Evolutionary conservation across 2,113 vertebrate species (phyloP).

Genomic region (Poicephalus gulielmi): DNA sequence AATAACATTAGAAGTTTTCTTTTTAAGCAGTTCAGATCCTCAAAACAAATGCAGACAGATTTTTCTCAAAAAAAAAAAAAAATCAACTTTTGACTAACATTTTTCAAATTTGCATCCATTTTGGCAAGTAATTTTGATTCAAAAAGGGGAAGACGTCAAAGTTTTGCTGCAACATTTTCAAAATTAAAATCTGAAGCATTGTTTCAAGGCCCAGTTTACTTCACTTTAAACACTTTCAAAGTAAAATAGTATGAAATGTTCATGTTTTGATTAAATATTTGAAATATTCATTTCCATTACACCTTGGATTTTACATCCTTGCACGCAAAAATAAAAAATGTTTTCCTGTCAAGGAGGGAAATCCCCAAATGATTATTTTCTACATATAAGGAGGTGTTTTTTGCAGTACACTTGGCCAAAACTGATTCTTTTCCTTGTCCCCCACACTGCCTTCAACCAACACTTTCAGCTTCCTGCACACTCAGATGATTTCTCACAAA

Average conservation of each 20-base stretch:
- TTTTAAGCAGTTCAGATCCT: not conserved
- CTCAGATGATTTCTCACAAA: not conserved
- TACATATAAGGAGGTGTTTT: not conserved
- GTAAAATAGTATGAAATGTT: not conserved
- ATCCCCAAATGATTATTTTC: not conserved
- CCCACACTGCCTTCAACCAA: fast-evolving
- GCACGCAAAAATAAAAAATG: not conserved
- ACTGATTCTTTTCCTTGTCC: not conserved
- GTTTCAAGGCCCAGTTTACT: not conserved
- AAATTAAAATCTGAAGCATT: not conserved
- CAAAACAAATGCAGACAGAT: not conserved
- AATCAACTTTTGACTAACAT: not conserved
- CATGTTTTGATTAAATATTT: not conserved
- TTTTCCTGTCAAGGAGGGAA: not conserved
- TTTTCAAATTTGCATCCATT: not conserved
- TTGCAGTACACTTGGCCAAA: not conserved
- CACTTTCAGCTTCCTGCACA: not conserved
- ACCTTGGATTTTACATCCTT: not conserved
- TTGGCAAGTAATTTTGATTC: not conserved
- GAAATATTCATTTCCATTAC: not conserved
- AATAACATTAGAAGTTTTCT: fast-evolving
- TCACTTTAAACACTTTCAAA: not conserved
- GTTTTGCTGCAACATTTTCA: not conserved
- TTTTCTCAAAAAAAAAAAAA: not conserved
- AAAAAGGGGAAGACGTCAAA: not conserved